phyloP scores from a whole-genome alignment of 1,140 invertebrate species.

The Drosophila ironensis region DNA sequence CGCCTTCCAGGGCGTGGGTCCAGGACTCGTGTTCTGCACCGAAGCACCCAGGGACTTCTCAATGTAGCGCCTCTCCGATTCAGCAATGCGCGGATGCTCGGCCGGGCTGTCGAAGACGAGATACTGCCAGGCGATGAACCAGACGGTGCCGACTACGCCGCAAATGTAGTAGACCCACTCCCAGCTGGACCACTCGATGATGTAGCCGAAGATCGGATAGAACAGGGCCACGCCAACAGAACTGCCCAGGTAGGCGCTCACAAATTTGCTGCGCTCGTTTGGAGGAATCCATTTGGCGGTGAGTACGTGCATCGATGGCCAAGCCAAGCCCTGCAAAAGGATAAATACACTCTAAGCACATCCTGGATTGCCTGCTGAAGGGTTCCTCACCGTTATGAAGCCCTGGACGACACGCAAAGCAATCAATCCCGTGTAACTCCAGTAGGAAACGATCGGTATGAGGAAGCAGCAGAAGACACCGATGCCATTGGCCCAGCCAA shows the following conservation, averaged over 20 bases:
- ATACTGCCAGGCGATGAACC: constrained; percentile 87
- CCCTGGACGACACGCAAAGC: constrained; percentile 88
- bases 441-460: constrained; percentile 86
- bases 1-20: constrained; percentile 87
- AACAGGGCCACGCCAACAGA: constrained; percentile 87
- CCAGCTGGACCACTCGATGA: constrained; percentile 88
- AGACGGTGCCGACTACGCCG: constrained; percentile 86
- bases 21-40: constrained; percentile 76
- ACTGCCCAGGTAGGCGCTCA: constrained; percentile 87
- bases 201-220: constrained; percentile 86
- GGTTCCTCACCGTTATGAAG: constrained; percentile 86
- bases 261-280: constrained; percentile 89
- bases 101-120: constrained; percentile 87
- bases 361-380: too few relatives aligned
- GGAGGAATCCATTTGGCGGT: constrained; percentile 92
- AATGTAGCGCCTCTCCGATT: constrained; percentile 86
- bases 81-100: constrained; percentile 89
- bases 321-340: constrained; percentile 87
- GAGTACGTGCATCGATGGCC: constrained; percentile 90
- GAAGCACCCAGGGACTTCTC: constrained; percentile 84
- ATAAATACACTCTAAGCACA: background rate
- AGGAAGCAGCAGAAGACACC: constrained; percentile 87
- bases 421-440: constrained; percentile 85
- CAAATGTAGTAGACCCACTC: constrained; percentile 89
- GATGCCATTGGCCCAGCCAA: constrained; percentile 87